A percentile compares a stretch with the other conserved stretches of the same genome.
These are phyloP conservation scores for Pilophorus perplexus DNA, from an alignment of 2,888 invertebrate species.

Conservation along the genomic window DNA sequence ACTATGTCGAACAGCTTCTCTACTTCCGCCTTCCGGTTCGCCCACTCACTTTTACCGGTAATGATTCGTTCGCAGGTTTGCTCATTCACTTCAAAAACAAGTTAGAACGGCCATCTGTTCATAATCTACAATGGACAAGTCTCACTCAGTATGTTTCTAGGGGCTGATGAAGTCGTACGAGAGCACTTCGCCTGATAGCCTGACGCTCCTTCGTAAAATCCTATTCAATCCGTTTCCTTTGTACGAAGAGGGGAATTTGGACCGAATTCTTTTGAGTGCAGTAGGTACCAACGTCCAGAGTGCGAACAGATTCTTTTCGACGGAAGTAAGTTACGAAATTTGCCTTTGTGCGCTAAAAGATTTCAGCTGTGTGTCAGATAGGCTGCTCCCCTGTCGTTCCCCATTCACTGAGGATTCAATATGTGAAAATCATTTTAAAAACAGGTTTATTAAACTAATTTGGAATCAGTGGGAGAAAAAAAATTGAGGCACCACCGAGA, in stretches of 20 bases:
- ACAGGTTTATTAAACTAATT: no score
- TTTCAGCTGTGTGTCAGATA: no score
- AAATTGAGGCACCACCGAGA: no score
- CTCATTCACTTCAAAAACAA: background rate
- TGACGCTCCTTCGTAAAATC: slow-evolving; percentile 70
- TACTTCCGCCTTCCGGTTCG: slow-evolving; percentile 81
- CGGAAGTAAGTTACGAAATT: slow-evolving; percentile 60
- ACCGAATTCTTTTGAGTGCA: slow-evolving; percentile 64
- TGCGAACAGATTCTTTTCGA: slow-evolving; percentile 62
- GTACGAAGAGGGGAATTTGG: slow-evolving; percentile 62
- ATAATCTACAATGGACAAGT: background rate
- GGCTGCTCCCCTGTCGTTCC: no score
- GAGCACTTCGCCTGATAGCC: slow-evolving; percentile 57
- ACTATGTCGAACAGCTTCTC: slow-evolving; percentile 82
- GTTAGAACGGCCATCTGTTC: no score
- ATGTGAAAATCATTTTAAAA: no score
- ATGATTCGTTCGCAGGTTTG: slow-evolving; percentile 48
- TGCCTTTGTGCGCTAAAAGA: no score
- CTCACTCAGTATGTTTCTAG: slow-evolving; percentile 52
- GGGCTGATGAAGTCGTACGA: slow-evolving; percentile 69
- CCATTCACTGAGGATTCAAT: no score
- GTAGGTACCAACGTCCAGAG: slow-evolving; percentile 63
- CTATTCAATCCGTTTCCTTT: slow-evolving; percentile 75
- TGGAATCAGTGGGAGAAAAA: no score
- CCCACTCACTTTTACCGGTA: slow-evolving; percentile 78